Evolutionary conservation across 2,113 vertebrate genomes (phyloP).

Genomic region (Atractosteus spatula): DNA sequence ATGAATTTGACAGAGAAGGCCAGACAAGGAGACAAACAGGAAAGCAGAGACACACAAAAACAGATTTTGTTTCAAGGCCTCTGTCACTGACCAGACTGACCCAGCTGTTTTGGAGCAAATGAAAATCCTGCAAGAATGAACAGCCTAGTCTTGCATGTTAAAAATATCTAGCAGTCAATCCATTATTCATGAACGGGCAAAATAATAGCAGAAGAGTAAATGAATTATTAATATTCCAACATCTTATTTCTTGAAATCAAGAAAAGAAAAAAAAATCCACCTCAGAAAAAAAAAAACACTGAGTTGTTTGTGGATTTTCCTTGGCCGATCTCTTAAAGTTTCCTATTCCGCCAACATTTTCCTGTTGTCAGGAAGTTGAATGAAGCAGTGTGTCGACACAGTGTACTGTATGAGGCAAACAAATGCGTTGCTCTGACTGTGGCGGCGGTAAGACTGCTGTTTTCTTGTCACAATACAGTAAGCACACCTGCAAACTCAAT

Average conservation of each 20-base stretch:
- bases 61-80: not conserved
- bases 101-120: conserved; percentile 13
- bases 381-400: too few species aligned
- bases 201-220: conserved; percentile 37
- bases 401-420: too few species aligned
- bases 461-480: too few species aligned
- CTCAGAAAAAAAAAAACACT: too few species aligned
- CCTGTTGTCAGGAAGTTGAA: too few species aligned
- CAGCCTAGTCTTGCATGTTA: conserved; percentile 20
- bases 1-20: too few species aligned
- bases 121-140: not conserved
- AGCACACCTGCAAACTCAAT: too few species aligned
- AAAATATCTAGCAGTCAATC: conserved; percentile 27
- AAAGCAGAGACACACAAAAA: not conserved
- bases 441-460: too few species aligned
- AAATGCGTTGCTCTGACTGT: too few species aligned
- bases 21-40: not conserved
- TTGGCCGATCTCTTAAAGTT: too few species aligned
- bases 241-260: conserved; percentile 28
- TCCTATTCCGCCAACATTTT: too few species aligned
- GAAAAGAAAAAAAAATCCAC: not conserved
- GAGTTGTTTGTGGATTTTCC: too few species aligned
- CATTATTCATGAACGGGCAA: conserved; percentile 40
- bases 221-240: conserved; percentile 50
- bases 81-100: not conserved